Percentiles rank a stretch among this genome's conserved stretches.
Conservation (phyloP, 2,113 vertebrate genomes). For the Chamaetylas fuelleborni region DNA sequence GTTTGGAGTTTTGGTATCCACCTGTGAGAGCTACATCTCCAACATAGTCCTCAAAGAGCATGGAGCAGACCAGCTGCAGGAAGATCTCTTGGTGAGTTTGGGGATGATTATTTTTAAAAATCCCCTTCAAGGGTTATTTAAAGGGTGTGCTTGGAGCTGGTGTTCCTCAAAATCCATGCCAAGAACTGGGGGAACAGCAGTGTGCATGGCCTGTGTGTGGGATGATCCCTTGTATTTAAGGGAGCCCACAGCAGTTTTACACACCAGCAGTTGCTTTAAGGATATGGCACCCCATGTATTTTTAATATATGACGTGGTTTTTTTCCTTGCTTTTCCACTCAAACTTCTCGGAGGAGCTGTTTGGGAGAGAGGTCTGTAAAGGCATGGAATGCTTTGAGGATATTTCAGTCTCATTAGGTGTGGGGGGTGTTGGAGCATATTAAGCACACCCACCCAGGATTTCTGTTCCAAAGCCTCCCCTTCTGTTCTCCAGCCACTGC, state of each 20-base stretch:
- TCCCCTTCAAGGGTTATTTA: neutral
- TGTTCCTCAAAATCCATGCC: neutral
- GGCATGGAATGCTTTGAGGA: neutral
- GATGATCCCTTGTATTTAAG: neutral
- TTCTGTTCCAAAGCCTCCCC: slow-evolving; percentile 4
- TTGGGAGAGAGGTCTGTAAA: neutral
- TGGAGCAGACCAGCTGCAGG: slow-evolving; percentile 76
- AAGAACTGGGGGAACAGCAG: neutral
- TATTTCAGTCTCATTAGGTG: neutral
- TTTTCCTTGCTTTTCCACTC: neutral
- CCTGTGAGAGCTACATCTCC: slow-evolving; percentile 82
- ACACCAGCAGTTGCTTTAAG: neutral
- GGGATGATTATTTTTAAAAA: neutral
- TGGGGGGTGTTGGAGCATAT: neutral
- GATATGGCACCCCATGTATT: neutral
- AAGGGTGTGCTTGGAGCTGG: neutral
- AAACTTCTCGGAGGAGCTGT: neutral
- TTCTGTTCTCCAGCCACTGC: neutral
- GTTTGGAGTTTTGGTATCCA: slow-evolving; percentile 83
- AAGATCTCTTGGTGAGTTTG: slow-evolving; percentile 83
- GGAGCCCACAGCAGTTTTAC: neutral
- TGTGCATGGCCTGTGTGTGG: neutral
- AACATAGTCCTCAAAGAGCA: slow-evolving; percentile 78
- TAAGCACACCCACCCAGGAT: neutral
- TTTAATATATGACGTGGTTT: neutral